Conservation (phyloP, 2,888 invertebrate species). For the Dysmachus trigonus region DNA sequence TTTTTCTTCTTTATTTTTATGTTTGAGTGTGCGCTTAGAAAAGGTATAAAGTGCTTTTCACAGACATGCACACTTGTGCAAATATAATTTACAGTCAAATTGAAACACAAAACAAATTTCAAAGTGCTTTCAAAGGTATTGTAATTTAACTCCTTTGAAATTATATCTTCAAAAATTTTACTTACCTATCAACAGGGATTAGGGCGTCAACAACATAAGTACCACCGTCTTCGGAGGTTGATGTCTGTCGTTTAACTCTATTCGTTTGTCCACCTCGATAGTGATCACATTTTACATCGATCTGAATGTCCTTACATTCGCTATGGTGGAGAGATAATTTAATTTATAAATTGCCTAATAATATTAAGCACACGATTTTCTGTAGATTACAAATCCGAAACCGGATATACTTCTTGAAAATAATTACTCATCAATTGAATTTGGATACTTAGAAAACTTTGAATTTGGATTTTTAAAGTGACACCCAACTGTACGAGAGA, state of each 20-base stretch:
- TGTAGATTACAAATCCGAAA: too few relatives aligned
- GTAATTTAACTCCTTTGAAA: neutral
- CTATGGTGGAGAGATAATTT: constrained; percentile 68
- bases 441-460: too few relatives aligned
- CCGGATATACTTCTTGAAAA: too few relatives aligned
- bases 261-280: constrained; percentile 68
- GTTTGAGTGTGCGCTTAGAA: constrained; percentile 1
- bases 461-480: too few relatives aligned
- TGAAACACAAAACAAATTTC: neutral
- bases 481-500: too few relatives aligned
- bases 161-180: constrained; percentile 53
- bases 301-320: constrained; percentile 89
- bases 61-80: constrained; percentile 31
- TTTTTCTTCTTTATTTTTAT: neutral
- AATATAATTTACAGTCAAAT: neutral
- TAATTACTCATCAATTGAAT: too few relatives aligned
- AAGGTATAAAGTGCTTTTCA: constrained; percentile 18
- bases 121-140: neutral
- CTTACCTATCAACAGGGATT: constrained; percentile 88
- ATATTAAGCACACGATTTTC: too few relatives aligned
- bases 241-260: constrained; percentile 71
- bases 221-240: constrained; percentile 72
- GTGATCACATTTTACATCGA: constrained; percentile 91
- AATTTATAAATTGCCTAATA: constrained; percentile 1
- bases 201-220: constrained; percentile 84